Evolutionary conservation across 2,888 invertebrate genomes (phyloP), one percentile per base, ranked within the genome.

Genomic region (Latrodectus hesperus): DNA sequence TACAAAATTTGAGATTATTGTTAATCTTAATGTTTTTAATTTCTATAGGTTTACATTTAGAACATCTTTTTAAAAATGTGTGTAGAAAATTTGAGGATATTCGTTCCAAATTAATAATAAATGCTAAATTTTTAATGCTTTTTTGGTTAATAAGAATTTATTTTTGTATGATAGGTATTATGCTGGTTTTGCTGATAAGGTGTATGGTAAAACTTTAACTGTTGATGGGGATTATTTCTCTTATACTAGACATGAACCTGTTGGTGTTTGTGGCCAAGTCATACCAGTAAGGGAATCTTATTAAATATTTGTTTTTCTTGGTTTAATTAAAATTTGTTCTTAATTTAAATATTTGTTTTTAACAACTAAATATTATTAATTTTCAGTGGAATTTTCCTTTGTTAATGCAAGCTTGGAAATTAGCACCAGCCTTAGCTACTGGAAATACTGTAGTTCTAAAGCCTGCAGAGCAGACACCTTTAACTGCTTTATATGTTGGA

Each of bases 321-420:
- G n/a, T n/a, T n/a, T n/a, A n/a, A n/a, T n/a, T n/a, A n/a, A n/a
- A n/a, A n/a, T n/a, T n/a, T n/a, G n/a, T n/a, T n/a, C n/a, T n/a
- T n/a, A n/a, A n/a, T 60, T n/a, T 38, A 38, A 38, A 6, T 38
- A 38, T 38, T 38, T 38, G 38, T 38, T 38, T 38, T 38, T 38
- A 38, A 38, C 6, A 38, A 38, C 38, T 38, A 6, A 38, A 38
- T 38, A 6, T 38, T 38, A 9, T 17, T 26, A 17, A 17, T 12
- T 68, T 17, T 10, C 93, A 88, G 89, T 90, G 89, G 90, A 89
- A 89, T 70, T 89, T 89, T 38, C 89, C 89, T 12, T 68, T 89
- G 11, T 92, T 99, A 91, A 99, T 99, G 99, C 95, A 96, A 92
- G 95, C 97, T 11, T 99, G 99, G 99, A 99, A 99, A 93, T 93